Evolutionary conservation across 2,113 vertebrate species (phyloP), one percentile per base, ranked within the genome.

Genomic region (Xenopus borealis): DNA sequence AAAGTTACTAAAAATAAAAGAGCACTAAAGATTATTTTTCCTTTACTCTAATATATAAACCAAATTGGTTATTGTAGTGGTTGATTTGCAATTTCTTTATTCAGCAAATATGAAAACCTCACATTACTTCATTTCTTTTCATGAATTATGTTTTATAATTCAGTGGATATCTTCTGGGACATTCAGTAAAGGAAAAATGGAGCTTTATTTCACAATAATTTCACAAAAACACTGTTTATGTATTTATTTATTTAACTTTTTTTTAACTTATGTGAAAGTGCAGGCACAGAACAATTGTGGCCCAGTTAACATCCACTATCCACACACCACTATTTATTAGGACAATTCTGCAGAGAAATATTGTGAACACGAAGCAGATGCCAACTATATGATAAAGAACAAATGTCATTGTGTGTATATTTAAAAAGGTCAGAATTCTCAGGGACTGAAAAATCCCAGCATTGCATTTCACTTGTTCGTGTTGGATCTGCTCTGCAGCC

Each of bases 391-490:
- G 67, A 77, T 77, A 70, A 70, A 77, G 50, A 69, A 76, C 69
- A 70, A 77, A 77, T 70, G 67, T 77, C 59, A 77, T 70, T 70
- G 47, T 20, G 30, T 63, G 74, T 77, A 68, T 77, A 45, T 64
- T 70, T 27, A 57, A 77, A 77, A 77, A 77, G 74, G 74, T 77
- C 74, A 77, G 30, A 70, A 70, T 62, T 77, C 69, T 70, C 44
- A 70, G 67, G 46, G 66, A 44, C 44, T 62, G 59, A 46, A 70
- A 77, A 70, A 76, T 69, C 70, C 63, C 33, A 77, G 66, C 46
- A 46, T 63, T 67, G 30, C 10, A 12, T 70, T 69, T 77, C 59
- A 70, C 66, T 67, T 77, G 66, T 77, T 77, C 66, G 17, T 70
- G 59, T 46, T 44, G 55, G 33, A 45, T 46, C 53, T 53, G 66